Conservation (phyloP, 2,888 invertebrate species). For the Nemurella pictetii region DNA sequence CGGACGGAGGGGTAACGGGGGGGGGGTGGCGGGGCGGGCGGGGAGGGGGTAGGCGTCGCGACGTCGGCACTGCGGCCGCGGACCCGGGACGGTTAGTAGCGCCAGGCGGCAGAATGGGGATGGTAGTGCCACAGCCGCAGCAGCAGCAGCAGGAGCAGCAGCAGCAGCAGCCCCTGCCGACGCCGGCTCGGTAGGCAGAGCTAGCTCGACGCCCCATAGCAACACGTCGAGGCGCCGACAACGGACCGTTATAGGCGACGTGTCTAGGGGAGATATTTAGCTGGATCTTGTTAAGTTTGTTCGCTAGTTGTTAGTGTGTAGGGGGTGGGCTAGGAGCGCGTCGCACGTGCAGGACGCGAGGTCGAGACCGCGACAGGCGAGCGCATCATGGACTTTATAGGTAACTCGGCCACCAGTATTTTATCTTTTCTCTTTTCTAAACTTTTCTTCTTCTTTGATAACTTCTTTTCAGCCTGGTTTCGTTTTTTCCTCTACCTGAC, state of each 20-base stretch:
- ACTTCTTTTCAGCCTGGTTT: not conserved
- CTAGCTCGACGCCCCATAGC: too few relatives aligned
- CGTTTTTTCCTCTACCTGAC: not conserved
- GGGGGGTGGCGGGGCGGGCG: not conserved
- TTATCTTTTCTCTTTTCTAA: not conserved
- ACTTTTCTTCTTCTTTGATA: not conserved
- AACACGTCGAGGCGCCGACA: too few relatives aligned
- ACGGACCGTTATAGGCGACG: too few relatives aligned
- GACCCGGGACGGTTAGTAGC: not conserved
- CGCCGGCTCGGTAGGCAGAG: too few relatives aligned
- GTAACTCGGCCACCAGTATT: conserved; percentile 10
- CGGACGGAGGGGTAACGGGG: not conserved
- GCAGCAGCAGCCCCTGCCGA: too few relatives aligned
- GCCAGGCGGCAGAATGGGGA: conserved; percentile 9
- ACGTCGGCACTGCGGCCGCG: conserved; percentile 9
- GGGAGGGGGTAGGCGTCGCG: not conserved
- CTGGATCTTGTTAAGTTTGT: too few relatives aligned
- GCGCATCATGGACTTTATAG: conserved; percentile 2
- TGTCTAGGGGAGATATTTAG: too few relatives aligned
- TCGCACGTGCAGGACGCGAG: too few relatives aligned
- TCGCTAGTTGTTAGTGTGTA: too few relatives aligned
- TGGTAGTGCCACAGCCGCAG: conserved; percentile 24
- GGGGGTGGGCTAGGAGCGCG: too few relatives aligned
- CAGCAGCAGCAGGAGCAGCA: too few relatives aligned
- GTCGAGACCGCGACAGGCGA: not conserved